These are phyloP conservation scores for Cichlasoma orientale DNA, from an alignment of 2,797 vertebrate species.

Conservation along the genomic window DNA sequence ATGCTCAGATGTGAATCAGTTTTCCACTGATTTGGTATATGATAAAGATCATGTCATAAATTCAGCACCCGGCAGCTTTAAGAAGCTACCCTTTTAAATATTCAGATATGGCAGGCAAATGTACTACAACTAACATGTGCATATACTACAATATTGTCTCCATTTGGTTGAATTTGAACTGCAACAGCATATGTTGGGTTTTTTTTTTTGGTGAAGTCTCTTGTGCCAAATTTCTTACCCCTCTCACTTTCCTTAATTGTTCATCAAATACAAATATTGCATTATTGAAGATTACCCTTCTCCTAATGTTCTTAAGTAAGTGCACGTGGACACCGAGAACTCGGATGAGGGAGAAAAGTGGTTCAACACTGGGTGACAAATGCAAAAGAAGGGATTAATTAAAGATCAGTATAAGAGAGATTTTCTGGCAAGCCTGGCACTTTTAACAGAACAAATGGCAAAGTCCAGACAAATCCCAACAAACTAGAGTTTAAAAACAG, in stretches of 20 bases:
- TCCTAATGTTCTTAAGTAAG: slow-evolving; percentile 53
- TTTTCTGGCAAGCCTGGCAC: slow-evolving; percentile 94
- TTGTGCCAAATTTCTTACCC: slow-evolving; percentile 74
- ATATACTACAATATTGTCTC: slow-evolving; percentile 71
- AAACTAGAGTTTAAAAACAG: slow-evolving; percentile 77
- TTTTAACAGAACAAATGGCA: slow-evolving; percentile 94
- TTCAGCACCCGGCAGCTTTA: slow-evolving; percentile 84
- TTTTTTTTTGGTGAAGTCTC: slow-evolving; percentile 58
- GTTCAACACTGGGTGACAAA: slow-evolving; percentile 62
- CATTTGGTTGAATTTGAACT: slow-evolving; percentile 75
- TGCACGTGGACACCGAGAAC: slow-evolving; percentile 54
- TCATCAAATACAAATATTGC: slow-evolving; percentile 79
- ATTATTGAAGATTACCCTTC: slow-evolving; percentile 73
- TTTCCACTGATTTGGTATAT: slow-evolving; percentile 76
- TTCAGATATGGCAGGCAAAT: slow-evolving; percentile 80
- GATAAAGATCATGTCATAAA: slow-evolving; percentile 81
- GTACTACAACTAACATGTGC: slow-evolving; percentile 73
- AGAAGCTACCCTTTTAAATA: slow-evolving; percentile 72
- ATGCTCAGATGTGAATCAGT: slow-evolving; percentile 76
- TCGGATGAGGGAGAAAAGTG: slow-evolving; percentile 58
- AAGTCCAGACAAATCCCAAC: slow-evolving; percentile 89
- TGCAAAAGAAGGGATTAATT: slow-evolving; percentile 71
- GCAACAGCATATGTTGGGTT: slow-evolving; percentile 54
- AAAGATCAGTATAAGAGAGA: slow-evolving; percentile 84
- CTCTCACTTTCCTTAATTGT: slow-evolving; percentile 61